These are phyloP conservation scores for Neoscelio sp. DNA, from an alignment of 2,888 invertebrate genomes.

Conservation along the genomic window DNA sequence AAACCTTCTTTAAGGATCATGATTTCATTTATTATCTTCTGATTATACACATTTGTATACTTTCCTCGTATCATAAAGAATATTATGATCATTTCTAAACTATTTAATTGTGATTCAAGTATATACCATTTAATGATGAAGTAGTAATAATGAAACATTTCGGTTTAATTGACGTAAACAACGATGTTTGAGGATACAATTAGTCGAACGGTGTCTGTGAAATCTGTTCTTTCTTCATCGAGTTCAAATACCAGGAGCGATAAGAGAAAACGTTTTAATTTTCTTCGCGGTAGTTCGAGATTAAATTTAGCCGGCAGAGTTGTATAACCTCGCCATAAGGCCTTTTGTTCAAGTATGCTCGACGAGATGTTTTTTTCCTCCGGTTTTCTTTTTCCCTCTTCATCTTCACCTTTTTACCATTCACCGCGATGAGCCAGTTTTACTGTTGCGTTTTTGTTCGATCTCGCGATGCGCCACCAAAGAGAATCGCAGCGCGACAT, in stretches of 20 bases:
- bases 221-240: conserved; percentile 18
- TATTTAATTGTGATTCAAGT: too few relatives aligned
- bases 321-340: conserved; percentile 12
- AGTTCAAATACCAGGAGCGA: conserved; percentile 22
- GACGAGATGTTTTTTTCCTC: conserved; percentile 1
- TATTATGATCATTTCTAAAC: too few relatives aligned
- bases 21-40: too few relatives aligned
- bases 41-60: too few relatives aligned
- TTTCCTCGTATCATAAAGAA: too few relatives aligned
- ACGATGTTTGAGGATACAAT: conserved; percentile 16
- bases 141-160: conserved; percentile 5
- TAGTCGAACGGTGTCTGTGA: conserved; percentile 9
- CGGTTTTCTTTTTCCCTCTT: not conserved
- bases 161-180: conserved; percentile 9
- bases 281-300: conserved; percentile 28
- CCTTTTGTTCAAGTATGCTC: conserved; percentile 28
- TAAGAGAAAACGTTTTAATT: conserved; percentile 41
- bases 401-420: conserved; percentile 1
- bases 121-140: too few relatives aligned
- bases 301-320: conserved; percentile 29
- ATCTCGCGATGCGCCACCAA: not conserved
- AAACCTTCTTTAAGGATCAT: too few relatives aligned
- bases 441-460: conserved; percentile 18
- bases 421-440: conserved; percentile 9
- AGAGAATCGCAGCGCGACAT: not conserved